phyloP scores from a whole-genome alignment of 2,888 invertebrate species.

The Abrostola triplasia region DNA sequence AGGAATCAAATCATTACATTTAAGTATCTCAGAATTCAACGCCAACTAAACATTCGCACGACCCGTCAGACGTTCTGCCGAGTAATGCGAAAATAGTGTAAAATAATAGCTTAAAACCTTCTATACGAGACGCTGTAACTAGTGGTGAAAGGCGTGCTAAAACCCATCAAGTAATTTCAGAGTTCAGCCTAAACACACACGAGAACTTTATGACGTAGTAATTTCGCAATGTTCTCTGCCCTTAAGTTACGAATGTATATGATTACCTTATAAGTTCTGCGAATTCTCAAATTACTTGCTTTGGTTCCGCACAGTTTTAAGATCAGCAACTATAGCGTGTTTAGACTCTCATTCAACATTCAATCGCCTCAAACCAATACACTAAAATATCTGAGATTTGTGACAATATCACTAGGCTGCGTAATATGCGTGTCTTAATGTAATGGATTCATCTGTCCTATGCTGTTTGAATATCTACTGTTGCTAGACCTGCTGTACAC shows the following conservation, averaged over 20 bases:
- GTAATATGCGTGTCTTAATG: neutral
- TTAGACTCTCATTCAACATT: neutral
- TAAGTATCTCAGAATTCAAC: too few species aligned
- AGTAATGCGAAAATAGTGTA: neutral
- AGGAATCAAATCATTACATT: too few species aligned
- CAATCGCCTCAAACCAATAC: neutral
- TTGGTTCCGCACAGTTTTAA: constrained; percentile 24
- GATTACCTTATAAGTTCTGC: constrained; percentile 50
- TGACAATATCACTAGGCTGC: neutral
- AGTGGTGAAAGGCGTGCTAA: constrained; percentile 24
- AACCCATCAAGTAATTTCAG: constrained; percentile 40
- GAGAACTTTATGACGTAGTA: constrained; percentile 46
- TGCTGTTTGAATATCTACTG: neutral
- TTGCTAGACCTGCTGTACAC: constrained; percentile 21
- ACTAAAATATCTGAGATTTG: neutral
- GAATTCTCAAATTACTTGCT: constrained; percentile 42
- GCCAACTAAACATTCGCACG: too few species aligned
- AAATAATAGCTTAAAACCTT: constrained; percentile 1
- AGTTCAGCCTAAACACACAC: constrained; percentile 40
- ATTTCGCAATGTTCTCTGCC: constrained; percentile 48
- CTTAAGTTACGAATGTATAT: constrained; percentile 44
- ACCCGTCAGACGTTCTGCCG: too few species aligned
- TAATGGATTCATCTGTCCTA: neutral
- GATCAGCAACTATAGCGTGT: neutral
- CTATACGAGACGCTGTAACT: neutral